A percentile compares a stretch with the other conserved stretches of the same genome.
These are phyloP conservation scores for Hemiscyllium ocellatum DNA, from an alignment of 2,113 vertebrate species.

Conservation along the genomic window DNA sequence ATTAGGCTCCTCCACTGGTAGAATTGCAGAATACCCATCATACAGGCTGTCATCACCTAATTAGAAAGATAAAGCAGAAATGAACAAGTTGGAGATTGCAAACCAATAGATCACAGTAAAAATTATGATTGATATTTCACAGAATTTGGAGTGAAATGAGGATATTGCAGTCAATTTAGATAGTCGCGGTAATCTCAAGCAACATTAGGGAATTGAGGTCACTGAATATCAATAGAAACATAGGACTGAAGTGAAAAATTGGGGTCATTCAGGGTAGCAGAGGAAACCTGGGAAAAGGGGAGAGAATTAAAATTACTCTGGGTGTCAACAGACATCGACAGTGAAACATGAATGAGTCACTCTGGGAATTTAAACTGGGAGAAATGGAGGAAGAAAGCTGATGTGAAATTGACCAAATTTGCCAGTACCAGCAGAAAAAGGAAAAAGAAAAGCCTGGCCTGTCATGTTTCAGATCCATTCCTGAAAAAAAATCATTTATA, in stretches of 20 bases:
- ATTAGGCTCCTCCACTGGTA: constrained; percentile 65
- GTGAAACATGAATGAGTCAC: not conserved
- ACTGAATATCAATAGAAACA: not conserved
- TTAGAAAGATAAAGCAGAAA: constrained; percentile 9
- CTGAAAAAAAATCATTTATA: constrained; percentile 5
- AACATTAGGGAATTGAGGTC: constrained; percentile 6
- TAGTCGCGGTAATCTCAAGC: not conserved
- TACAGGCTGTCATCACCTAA: constrained; percentile 77
- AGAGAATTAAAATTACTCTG: not conserved
- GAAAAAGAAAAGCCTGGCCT: not conserved
- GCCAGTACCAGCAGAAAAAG: not conserved
- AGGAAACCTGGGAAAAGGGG: not conserved
- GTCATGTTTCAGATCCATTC: constrained; percentile 8
- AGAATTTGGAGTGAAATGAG: not conserved
- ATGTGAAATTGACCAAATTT: not conserved
- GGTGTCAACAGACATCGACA: not conserved
- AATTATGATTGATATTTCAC: constrained; percentile 20
- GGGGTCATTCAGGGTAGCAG: not conserved
- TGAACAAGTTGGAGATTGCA: not conserved
- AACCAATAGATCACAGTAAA: not conserved
- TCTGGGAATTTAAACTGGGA: not conserved
- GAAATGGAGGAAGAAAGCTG: not conserved
- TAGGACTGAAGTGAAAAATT: constrained; percentile 6
- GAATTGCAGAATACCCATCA: constrained; percentile 64
- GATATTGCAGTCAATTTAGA: not conserved